Evolutionary conservation across 2,888 invertebrate genomes (phyloP).

Genomic region (Epiblema foenella): DNA sequence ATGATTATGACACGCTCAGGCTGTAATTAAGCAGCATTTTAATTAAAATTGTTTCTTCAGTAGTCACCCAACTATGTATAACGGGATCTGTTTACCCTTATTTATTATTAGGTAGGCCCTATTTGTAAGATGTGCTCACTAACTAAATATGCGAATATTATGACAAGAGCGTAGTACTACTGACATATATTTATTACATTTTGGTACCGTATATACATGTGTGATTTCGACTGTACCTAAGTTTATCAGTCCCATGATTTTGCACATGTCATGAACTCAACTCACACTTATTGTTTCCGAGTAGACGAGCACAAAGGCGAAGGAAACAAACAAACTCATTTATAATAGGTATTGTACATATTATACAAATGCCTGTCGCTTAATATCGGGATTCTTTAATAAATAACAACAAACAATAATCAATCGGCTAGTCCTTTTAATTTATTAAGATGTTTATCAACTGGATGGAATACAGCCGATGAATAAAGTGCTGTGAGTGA

Average conservation of each 20-base stretch:
- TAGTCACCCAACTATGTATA: neutral
- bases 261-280: neutral
- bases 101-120: no score
- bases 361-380: neutral
- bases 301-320: neutral
- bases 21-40: neutral
- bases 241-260: neutral
- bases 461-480: neutral
- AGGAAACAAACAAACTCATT: neutral
- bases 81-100: neutral
- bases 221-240: neutral
- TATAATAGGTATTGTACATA: constrained; percentile 5
- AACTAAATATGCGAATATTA: no score
- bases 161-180: no score
- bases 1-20: constrained; percentile 7
- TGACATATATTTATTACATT: no score
- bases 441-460: constrained; percentile 20
- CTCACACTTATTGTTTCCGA: neutral
- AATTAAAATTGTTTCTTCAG: neutral
- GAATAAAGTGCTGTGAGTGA: constrained; percentile 26
- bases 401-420: constrained; percentile 4
- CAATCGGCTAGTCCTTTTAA: constrained; percentile 7
- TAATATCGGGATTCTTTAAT: neutral
- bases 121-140: no score
- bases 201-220: no score